A percentile compares a stretch with the other conserved stretches of the same genome.
Conservation (phyloP, 2,113 vertebrate genomes). For the Sinosuthora webbiana region DNA sequence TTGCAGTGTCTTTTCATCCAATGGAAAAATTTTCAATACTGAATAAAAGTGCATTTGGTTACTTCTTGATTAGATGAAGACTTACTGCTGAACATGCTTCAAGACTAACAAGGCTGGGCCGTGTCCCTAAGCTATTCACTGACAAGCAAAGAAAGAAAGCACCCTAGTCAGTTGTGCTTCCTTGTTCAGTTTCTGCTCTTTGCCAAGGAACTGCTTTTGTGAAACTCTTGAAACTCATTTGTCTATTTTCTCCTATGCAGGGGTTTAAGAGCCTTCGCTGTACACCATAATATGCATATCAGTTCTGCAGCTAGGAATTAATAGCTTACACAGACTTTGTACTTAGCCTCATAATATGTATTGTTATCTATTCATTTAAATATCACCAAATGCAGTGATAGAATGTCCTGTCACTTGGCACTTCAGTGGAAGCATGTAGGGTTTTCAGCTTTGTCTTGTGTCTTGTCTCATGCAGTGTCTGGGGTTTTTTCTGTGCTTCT, state of each 20-base stretch:
- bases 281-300: accelerated
- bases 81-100: background rate
- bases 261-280: background rate
- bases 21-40: background rate
- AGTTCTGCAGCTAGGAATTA: background rate
- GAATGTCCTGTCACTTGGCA: background rate
- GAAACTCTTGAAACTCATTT: background rate
- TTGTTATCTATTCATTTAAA: background rate
- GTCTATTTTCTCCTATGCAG: background rate
- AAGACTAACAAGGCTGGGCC: background rate
- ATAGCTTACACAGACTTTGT: background rate
- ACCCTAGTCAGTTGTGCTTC: background rate
- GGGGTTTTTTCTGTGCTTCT: background rate
- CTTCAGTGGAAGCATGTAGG: background rate
- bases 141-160: accelerated
- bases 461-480: background rate
- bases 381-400: background rate
- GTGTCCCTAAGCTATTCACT: background rate
- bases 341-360: background rate
- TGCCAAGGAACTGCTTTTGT: background rate
- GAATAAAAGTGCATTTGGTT: background rate
- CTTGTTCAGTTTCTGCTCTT: background rate
- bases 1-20: background rate
- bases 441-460: background rate
- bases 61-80: background rate